Evolutionary conservation across 2,888 invertebrate genomes (phyloP).

Genomic region (Charanyca ferruginea): DNA sequence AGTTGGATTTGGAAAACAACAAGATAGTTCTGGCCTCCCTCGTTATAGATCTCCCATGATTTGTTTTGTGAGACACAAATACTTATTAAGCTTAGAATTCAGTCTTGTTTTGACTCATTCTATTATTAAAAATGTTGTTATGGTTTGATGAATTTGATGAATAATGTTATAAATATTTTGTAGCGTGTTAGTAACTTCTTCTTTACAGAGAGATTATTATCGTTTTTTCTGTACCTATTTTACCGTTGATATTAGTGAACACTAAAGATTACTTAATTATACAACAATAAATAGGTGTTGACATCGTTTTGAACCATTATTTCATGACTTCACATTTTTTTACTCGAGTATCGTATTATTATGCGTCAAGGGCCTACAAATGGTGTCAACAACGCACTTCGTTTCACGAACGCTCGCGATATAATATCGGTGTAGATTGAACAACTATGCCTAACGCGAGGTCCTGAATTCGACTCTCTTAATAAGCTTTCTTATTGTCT

Average conservation of each 20-base stretch:
- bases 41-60: neutral
- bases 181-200: too few species aligned
- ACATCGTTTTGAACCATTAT: conserved; percentile 22
- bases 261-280: neutral
- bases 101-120: too few species aligned
- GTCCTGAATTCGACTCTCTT: neutral
- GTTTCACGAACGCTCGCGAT: conserved; percentile 27
- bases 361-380: conserved; percentile 35
- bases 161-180: too few species aligned
- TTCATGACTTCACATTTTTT: conserved; percentile 48
- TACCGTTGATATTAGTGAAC: too few species aligned
- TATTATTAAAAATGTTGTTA: too few species aligned
- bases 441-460: neutral
- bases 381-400: conserved; percentile 54
- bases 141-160: too few species aligned
- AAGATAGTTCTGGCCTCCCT: neutral
- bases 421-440: conserved; percentile 8
- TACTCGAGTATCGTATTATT: conserved; percentile 41
- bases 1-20: conserved; percentile 28
- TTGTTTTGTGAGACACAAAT: too few species aligned
- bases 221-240: too few species aligned
- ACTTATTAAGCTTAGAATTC: too few species aligned
- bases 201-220: too few species aligned
- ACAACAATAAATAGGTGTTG: neutral
- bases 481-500: neutral